phyloP scores from a whole-genome alignment of 2,113 vertebrate species.

The Ceratotherium simum region DNA sequence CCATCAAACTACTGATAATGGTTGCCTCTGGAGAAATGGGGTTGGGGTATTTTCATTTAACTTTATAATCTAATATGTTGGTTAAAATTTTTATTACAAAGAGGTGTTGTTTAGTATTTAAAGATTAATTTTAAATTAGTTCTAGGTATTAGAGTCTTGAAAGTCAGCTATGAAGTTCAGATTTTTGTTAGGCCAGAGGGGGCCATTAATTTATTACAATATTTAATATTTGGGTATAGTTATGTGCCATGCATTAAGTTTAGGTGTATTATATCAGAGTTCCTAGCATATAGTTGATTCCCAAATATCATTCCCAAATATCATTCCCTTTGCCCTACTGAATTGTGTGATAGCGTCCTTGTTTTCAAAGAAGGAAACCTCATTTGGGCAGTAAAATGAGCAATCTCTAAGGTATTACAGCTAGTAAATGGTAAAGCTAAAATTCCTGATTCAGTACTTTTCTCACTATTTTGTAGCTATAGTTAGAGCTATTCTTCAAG shows the following conservation, averaged over 20 bases:
- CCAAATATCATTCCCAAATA: background rate
- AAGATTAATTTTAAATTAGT: slow-evolving; percentile 37
- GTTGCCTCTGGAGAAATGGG: background rate
- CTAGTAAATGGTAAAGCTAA: slow-evolving; percentile 26
- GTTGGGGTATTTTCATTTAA: slow-evolving; percentile 14
- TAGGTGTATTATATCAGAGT: background rate
- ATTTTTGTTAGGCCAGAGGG: background rate
- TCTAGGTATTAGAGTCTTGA: background rate
- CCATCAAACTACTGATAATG: background rate
- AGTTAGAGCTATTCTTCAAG: slow-evolving; percentile 38
- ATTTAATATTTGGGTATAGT: slow-evolving; percentile 10
- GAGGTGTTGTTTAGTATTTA: slow-evolving; percentile 27
- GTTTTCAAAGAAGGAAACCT: slow-evolving; percentile 28
- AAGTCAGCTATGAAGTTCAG: background rate
- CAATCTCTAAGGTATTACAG: background rate
- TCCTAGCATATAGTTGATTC: background rate
- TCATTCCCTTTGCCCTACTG: background rate
- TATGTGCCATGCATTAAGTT: background rate
- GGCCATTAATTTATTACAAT: background rate
- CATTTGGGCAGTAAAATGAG: slow-evolving; percentile 14
- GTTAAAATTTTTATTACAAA: slow-evolving; percentile 22
- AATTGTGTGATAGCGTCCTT: background rate
- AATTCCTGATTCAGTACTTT: background rate
- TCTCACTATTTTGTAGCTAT: slow-evolving; percentile 1
- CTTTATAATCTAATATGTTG: slow-evolving; percentile 5